phyloP scores from a whole-genome alignment of 2,888 invertebrate species.

The Teinopalpus imperialis region DNA sequence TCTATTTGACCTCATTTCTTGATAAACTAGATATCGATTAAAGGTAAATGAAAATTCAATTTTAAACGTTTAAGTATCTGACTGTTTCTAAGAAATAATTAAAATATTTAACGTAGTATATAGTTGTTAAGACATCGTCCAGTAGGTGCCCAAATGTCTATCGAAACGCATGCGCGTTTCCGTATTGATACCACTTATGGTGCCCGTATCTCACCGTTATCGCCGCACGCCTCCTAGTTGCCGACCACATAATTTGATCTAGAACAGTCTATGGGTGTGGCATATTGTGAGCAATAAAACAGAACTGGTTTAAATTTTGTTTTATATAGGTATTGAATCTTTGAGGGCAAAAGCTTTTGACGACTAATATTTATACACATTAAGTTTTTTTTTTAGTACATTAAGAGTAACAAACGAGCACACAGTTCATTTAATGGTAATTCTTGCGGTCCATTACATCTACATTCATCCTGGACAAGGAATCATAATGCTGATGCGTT shows the following conservation, averaged over 20 bases:
- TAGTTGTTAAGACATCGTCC: not conserved
- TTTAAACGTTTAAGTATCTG: no score
- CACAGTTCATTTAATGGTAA: no score
- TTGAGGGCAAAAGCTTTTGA: not conserved
- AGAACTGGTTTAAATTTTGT: conserved; percentile 12
- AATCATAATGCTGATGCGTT: no score
- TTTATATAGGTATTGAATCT: not conserved
- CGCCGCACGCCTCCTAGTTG: conserved; percentile 12
- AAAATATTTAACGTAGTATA: not conserved
- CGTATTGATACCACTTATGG: conserved; percentile 16
- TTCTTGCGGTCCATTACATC: no score
- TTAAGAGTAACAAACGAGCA: no score
- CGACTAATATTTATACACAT: not conserved
- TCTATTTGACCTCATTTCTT: not conserved
- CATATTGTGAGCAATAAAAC: not conserved
- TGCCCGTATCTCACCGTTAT: conserved; percentile 13
- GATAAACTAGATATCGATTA: conserved; percentile 2
- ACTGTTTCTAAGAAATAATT: no score
- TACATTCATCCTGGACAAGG: no score
- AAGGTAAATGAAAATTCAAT: conserved; percentile 1
- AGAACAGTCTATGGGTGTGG: conserved; percentile 18
- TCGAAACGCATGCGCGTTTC: conserved; percentile 9
- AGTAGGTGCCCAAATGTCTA: conserved; percentile 10
- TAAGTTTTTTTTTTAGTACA: not conserved
- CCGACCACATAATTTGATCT: conserved; percentile 20